phyloP scores from a whole-genome alignment of 2,797 vertebrate species.

The Scyliorhinus canicula region DNA sequence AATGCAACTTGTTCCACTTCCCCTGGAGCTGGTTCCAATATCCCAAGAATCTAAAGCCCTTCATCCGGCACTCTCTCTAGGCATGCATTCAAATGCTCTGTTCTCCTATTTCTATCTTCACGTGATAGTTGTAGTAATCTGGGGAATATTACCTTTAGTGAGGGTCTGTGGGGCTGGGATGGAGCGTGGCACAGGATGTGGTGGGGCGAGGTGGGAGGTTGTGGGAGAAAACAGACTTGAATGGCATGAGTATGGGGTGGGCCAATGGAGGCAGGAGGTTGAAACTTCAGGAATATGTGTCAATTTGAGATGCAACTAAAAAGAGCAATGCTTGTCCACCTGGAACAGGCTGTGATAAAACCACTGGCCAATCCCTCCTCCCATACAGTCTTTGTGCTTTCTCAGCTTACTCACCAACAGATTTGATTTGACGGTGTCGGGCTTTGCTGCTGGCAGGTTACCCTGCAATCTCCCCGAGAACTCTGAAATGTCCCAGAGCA shows the following conservation, averaged over 20 bases:
- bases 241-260: not conserved
- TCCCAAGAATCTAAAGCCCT: too few relatives aligned
- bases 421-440: not conserved
- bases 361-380: not conserved
- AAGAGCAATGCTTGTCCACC: not conserved
- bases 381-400: constrained; percentile 51
- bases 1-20: too few relatives aligned
- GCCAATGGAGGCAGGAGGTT: not conserved
- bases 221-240: too few relatives aligned
- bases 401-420: constrained; percentile 47
- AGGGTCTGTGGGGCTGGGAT: too few relatives aligned
- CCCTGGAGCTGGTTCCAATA: too few relatives aligned
- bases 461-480: not conserved
- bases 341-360: not conserved
- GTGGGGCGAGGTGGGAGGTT: too few relatives aligned
- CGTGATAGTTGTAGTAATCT: too few relatives aligned
- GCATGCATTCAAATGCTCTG: too few relatives aligned
- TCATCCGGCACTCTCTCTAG: too few relatives aligned
- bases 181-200: too few relatives aligned
- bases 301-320: not conserved
- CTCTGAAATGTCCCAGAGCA: constrained; percentile 81
- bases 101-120: too few relatives aligned
- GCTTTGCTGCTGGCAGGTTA: not conserved
- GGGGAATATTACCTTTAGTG: too few relatives aligned
- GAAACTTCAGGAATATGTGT: not conserved